These are phyloP conservation scores for Cheilosia soror DNA, from an alignment of 2,888 invertebrate species.

Conservation along the genomic window DNA sequence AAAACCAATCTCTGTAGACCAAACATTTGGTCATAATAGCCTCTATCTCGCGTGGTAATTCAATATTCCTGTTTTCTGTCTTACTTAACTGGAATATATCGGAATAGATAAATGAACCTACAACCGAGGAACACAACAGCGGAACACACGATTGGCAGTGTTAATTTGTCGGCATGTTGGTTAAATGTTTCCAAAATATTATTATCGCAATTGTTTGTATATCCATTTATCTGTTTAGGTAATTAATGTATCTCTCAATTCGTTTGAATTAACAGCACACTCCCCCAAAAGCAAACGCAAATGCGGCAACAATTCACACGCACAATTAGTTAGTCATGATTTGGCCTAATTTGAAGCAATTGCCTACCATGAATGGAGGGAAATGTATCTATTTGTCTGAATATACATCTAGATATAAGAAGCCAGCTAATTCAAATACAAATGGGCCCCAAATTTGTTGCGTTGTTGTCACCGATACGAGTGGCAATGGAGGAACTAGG, in stretches of 20 bases:
- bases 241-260: neutral
- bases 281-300: neutral
- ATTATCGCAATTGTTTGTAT: neutral
- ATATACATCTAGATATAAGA: slow-evolving; percentile 49
- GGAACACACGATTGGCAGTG: slow-evolving; percentile 20
- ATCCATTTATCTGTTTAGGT: neutral
- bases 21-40: slow-evolving; percentile 28
- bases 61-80: slow-evolving; percentile 60
- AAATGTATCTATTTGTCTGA: slow-evolving; percentile 41
- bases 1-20: slow-evolving; percentile 27
- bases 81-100: slow-evolving; percentile 44
- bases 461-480: slow-evolving; percentile 14
- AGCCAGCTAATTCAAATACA: slow-evolving; percentile 44
- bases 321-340: slow-evolving; percentile 64
- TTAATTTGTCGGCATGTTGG: slow-evolving; percentile 22
- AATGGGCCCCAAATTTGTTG: slow-evolving; percentile 43
- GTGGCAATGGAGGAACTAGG: slow-evolving; percentile 7
- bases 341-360: slow-evolving; percentile 54
- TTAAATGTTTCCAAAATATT: neutral
- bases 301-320: slow-evolving; percentile 44
- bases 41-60: slow-evolving; percentile 44
- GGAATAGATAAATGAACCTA: slow-evolving; percentile 30
- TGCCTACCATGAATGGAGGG: neutral
- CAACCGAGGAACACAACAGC: neutral
- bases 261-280: neutral